Base-by-base conservation (phyloP, 1,140 invertebrate species). In the Vanessa tameamea region DNA sequence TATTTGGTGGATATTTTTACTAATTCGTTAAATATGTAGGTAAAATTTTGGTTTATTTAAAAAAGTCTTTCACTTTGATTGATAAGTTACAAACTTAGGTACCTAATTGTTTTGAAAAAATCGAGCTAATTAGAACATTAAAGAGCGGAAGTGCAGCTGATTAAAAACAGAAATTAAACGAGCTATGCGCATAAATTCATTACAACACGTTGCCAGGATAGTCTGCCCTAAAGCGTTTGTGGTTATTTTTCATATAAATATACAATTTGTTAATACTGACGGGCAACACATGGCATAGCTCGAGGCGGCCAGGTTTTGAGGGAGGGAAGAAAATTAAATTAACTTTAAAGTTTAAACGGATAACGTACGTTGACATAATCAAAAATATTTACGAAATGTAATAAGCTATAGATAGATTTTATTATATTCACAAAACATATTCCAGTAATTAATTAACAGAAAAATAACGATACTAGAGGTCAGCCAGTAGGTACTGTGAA, bases 211-310 rank as follows among this genome's bases (percentile, higher is more conserved):
- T 55, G 59, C 64, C 53, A 68, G 59, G 73, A 79, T 79, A 81
- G 77, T 78, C 79, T 74, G 77, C 75, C 75, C 78, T 55, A 71
- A 69, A 69, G 72, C 73, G 43, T 64, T 31, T 37, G 61, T 71
- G 77, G 80, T 79, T 69, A 78, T 81, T 78, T 75, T 68, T 73
- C 72, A 73, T 73, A 73, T 73, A 70, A 64, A 72, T 74, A 63
- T 55, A 78, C 61, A 79, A 78, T 80, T 79, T 72, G 68, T 74
- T 67, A 74, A 63, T 57, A 76, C 73, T 73, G 80, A 71, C 69
- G 63, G 50, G 59, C 75, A 78, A 78, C 86, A 87, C 78, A 86
- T 86, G 88, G 81, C 78, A 80, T 82, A 73, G 79, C 87, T 79
- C 61, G 73, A 61, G 82, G 87, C 85, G 70, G 79, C 70, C 48